phyloP scores from a whole-genome alignment of 2,888 invertebrate species.

The Yponomeuta evonymella region DNA sequence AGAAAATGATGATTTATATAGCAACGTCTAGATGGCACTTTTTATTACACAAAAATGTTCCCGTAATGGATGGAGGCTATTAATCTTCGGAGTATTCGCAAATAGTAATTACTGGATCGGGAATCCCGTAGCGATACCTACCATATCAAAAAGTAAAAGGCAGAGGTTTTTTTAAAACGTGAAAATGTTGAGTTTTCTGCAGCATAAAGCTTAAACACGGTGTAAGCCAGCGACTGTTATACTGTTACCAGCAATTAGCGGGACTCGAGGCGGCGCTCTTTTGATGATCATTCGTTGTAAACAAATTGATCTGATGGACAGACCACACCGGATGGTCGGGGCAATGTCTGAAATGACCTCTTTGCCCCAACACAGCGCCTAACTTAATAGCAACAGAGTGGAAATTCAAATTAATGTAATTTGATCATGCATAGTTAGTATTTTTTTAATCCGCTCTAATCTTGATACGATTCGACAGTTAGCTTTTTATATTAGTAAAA shows the following conservation, averaged over 20 bases:
- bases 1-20: background rate
- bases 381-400: background rate
- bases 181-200: background rate
- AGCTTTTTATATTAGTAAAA: background rate
- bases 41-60: background rate
- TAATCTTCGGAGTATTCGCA: background rate
- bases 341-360: background rate
- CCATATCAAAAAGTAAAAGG: background rate
- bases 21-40: background rate
- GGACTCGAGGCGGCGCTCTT: slow-evolving; percentile 47
- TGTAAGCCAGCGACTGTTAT: slow-evolving; percentile 31
- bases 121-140: background rate
- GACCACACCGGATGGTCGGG: slow-evolving; percentile 44
- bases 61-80: background rate
- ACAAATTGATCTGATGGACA: slow-evolving; percentile 56
- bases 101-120: background rate
- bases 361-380: background rate
- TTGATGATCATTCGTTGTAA: slow-evolving; percentile 63
- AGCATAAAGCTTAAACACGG: background rate
- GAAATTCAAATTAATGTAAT: background rate
- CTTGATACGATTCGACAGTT: background rate
- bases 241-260: slow-evolving; percentile 69
- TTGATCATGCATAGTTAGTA: background rate
- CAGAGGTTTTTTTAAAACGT: background rate
- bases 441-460: background rate